Evolutionary conservation across 2,113 vertebrate species (phyloP).

Genomic region (Ictalurus punctatus): DNA sequence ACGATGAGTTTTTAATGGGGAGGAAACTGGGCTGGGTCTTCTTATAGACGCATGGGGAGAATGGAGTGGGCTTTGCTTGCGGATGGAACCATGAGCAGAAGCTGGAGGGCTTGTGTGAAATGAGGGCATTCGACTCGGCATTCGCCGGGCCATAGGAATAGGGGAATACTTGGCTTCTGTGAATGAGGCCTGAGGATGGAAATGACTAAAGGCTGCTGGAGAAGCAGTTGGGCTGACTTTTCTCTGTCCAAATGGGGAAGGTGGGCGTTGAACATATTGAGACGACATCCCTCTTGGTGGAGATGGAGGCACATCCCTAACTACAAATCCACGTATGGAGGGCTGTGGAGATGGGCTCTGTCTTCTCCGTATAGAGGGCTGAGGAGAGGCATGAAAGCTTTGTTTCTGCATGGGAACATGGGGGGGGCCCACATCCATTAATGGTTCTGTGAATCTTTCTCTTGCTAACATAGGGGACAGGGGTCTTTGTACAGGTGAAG

Average conservation of each 20-base stretch:
- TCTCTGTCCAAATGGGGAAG: constrained; percentile 48
- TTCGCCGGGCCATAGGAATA: constrained; percentile 54
- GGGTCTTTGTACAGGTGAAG: constrained; percentile 29
- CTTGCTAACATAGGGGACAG: constrained; percentile 14
- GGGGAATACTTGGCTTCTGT: constrained; percentile 51
- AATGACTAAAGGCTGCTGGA: constrained; percentile 52
- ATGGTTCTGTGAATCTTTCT: constrained; percentile 45
- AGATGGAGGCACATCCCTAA: constrained; percentile 48
- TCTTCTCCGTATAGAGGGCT: constrained; percentile 56
- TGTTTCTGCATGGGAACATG: constrained; percentile 57
- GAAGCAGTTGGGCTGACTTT: constrained; percentile 56
- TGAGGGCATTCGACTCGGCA: constrained; percentile 55
- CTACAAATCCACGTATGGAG: constrained; percentile 58
- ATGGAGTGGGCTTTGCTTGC: constrained; percentile 59
- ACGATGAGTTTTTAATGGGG: constrained; percentile 53
- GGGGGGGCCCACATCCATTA: constrained; percentile 58
- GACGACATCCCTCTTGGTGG: constrained; percentile 65
- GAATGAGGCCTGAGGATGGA: constrained; percentile 62
- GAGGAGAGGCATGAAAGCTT: constrained; percentile 47
- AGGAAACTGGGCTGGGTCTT: constrained; percentile 57
- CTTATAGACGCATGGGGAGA: constrained; percentile 70
- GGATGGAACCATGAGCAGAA: constrained; percentile 63
- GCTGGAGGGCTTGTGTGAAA: constrained; percentile 63
- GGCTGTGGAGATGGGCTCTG: constrained; percentile 66
- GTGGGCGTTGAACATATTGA: constrained; percentile 63